phyloP scores from a whole-genome alignment of 23 tunicate species.

The Styela clava region DNA sequence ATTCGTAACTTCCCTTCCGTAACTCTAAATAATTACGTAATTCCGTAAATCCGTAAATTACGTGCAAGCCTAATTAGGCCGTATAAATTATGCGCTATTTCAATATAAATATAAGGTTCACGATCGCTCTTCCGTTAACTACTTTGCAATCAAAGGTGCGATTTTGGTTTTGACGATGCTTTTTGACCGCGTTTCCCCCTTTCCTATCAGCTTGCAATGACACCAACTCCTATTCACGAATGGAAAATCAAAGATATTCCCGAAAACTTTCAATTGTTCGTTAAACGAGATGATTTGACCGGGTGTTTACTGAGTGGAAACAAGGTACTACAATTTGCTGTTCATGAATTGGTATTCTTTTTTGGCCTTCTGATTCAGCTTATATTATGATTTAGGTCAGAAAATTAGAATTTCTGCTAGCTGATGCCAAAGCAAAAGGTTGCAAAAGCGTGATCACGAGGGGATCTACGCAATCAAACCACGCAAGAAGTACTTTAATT shows the following conservation, averaged over 20 bases:
- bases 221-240: constrained; percentile 16
- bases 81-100: no score
- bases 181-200: no score
- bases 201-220: background rate
- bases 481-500: constrained; percentile 74
- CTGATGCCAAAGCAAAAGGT: constrained; percentile 56
- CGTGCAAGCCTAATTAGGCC: no score
- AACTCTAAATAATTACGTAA: no score
- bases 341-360: no score
- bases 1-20: no score
- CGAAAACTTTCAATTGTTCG: background rate
- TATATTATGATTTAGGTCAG: constrained; percentile 59
- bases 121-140: no score
- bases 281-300: constrained; percentile 2
- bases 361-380: no score
- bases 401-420: constrained; percentile 73
- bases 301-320: constrained; percentile 1
- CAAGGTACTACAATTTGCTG: background rate
- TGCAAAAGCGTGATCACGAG: constrained; percentile 64
- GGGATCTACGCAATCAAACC: constrained; percentile 71
- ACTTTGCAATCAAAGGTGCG: no score
- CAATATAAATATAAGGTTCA: no score
- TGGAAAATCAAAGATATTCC: constrained; percentile 6
- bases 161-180: no score
- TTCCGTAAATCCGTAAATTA: no score